Evolutionary conservation across 92 coral and sea anemone species (phyloP).

Genomic region (Bergia puertoricense): DNA sequence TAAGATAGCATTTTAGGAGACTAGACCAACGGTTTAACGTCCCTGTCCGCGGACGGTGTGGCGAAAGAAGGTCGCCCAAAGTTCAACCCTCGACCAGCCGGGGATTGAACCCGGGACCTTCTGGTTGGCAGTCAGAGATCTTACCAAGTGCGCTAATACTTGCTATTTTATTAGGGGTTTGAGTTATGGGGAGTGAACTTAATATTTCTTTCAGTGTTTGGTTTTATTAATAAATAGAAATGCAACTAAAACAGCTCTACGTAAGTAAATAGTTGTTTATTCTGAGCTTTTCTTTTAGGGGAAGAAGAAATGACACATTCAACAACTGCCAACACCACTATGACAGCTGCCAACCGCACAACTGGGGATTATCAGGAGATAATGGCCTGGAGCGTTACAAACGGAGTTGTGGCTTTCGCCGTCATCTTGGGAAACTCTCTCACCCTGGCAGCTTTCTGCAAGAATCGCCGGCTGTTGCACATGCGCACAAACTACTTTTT

Average conservation of each 20-base stretch:
- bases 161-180: too few relatives aligned
- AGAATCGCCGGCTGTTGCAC: slow-evolving; percentile 70
- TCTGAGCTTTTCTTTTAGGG: not conserved
- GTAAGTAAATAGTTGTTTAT: not conserved
- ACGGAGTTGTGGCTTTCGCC: slow-evolving; percentile 69
- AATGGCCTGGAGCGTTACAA: slow-evolving; percentile 70
- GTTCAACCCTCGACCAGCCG: too few relatives aligned
- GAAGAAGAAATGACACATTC: not conserved
- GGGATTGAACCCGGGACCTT: too few relatives aligned
- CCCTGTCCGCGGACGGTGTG: too few relatives aligned
- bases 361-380: slow-evolving; percentile 33
- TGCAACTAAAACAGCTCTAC: not conserved
- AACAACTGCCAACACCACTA: not conserved
- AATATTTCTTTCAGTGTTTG: not conserved
- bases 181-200: not conserved
- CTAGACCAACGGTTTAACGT: too few relatives aligned
- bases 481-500: slow-evolving; percentile 86
- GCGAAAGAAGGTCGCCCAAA: too few relatives aligned
- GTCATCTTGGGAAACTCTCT: slow-evolving; percentile 77
- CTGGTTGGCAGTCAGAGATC: too few relatives aligned
- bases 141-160: too few relatives aligned
- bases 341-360: slow-evolving; percentile 46
- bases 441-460: slow-evolving; percentile 76
- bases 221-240: not conserved
- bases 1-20: too few relatives aligned